Evolutionary conservation across 2,888 invertebrate species (phyloP), one percentile per base, ranked within the genome.

Genomic region (Pomacea canaliculata): DNA sequence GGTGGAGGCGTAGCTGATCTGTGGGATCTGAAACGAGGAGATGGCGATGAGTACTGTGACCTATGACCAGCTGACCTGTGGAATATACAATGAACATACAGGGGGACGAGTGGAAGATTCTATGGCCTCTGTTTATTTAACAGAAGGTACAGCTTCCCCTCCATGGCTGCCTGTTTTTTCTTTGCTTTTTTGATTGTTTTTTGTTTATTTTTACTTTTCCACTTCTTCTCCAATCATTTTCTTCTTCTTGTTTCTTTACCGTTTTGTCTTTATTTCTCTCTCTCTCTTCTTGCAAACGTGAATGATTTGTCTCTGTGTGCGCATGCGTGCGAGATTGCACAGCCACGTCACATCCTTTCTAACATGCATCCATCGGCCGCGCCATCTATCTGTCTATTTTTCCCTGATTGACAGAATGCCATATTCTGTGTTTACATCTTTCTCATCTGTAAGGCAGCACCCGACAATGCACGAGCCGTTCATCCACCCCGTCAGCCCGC

Each of bases 1-100:
- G 2, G 95, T 95, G 23, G 94, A 94, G 0, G 95, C 94, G 46
- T 94, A 94, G 81, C 90, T 91, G 74, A 95, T 94, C 91, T 95
- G 95, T 3, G 94, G 94, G 80, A 94, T 94, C 89, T 93, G 93
- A 84, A 94, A 94, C 59, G 49, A 63, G n/a, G 2, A 27, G 60
- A 56, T 10, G 8, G 37, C 13, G 59, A 27, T 23, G 18, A 48
- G 23, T 69, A 18, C 13, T 48, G 48, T 69, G 23, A 27, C 16
- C 67, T 27, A 7, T 67, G 3, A 67, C 16, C 16, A 37, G 27
- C 7, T 19, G 51, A n/a, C 2, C 51, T 16, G 70, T 49, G 37
- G 37, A 5, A 19, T 13, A 1, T 65, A 10, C 2, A 65, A 65
- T 37, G 37, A 65, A 65, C 37, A 1, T 37, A 19, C 65, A 23